Conservation (phyloP, 2,113 vertebrate species). For the Xenopus borealis region DNA sequence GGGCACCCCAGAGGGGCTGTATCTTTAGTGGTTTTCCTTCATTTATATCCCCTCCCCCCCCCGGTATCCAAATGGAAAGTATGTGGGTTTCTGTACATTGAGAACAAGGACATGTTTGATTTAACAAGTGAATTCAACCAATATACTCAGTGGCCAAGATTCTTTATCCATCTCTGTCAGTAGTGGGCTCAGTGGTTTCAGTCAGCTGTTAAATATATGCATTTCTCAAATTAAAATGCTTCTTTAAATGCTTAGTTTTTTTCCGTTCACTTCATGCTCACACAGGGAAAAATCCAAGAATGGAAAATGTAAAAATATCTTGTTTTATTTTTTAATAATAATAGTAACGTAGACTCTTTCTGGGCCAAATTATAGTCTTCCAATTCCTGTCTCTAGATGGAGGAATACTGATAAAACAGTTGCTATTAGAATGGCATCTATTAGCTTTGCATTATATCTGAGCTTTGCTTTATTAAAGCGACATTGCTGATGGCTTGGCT, state of each 20-base stretch:
- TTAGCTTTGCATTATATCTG: no score
- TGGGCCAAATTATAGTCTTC: not conserved
- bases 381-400: slow-evolving; percentile 5
- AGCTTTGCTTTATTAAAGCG: no score
- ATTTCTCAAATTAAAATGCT: slow-evolving; percentile 10
- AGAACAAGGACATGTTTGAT: not conserved
- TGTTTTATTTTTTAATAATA: slow-evolving; percentile 5
- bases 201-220: not conserved
- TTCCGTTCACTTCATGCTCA: no score
- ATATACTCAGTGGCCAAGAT: not conserved
- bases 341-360: slow-evolving; percentile 10
- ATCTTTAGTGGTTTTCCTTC: slow-evolving; percentile 57
- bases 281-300: not conserved
- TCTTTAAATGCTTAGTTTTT: not conserved
- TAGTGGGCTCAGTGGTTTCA: not conserved
- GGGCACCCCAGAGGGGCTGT: slow-evolving; percentile 92
- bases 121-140: not conserved
- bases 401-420: not conserved
- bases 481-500: no score
- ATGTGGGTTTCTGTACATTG: not conserved
- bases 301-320: no score
- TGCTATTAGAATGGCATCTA: no score
- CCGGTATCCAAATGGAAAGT: not conserved
- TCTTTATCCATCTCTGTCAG: not conserved
- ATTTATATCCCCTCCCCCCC: not conserved